Conservation (phyloP, 2,113 vertebrate genomes). For the Equus przewalskii region DNA sequence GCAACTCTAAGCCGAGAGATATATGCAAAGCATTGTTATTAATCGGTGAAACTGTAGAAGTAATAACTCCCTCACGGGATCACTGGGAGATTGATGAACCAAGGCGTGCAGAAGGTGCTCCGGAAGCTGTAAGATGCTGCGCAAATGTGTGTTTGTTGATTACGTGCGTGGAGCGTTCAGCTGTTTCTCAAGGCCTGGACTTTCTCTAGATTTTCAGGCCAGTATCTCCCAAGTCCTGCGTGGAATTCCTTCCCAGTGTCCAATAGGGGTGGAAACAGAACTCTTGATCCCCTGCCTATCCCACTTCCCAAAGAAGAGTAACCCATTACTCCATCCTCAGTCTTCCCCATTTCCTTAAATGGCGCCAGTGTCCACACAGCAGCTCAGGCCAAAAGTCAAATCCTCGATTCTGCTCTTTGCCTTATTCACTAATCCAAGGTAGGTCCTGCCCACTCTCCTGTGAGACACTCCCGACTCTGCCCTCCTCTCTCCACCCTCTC, state of each 20-base stretch:
- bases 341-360: not conserved
- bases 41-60: not conserved
- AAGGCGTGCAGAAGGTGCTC: not conserved
- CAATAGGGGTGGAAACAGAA: not conserved
- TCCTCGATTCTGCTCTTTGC: not conserved
- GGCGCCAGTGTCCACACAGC: not conserved
- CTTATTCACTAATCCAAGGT: not conserved
- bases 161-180: accelerated
- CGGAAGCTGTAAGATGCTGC: accelerated
- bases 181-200: not conserved
- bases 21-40: not conserved
- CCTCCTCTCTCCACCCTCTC: not conserved
- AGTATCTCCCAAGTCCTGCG: not conserved
- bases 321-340: accelerated
- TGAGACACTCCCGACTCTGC: not conserved
- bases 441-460: not conserved
- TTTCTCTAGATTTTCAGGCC: not conserved
- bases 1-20: not conserved
- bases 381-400: not conserved
- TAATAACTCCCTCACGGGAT: accelerated
- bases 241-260: not conserved
- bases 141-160: accelerated
- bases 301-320: not conserved
- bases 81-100: not conserved
- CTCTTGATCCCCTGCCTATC: not conserved